These are phyloP conservation scores for Trissonchulus latispiculum DNA, from an alignment of 2,888 invertebrate genomes.

Conservation along the genomic window DNA sequence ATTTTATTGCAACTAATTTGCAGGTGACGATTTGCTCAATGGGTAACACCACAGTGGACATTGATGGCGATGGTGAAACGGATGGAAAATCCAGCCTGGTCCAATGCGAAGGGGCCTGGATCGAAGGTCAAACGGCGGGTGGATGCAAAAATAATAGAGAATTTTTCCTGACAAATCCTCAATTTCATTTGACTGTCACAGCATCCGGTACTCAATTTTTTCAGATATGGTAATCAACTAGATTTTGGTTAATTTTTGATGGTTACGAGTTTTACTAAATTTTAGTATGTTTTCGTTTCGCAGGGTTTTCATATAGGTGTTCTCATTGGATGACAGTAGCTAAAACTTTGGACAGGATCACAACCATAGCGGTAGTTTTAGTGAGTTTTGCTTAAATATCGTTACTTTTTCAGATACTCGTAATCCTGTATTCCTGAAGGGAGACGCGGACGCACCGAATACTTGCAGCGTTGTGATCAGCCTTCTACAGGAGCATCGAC, in stretches of 20 bases:
- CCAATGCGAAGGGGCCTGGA: slow-evolving; percentile 47
- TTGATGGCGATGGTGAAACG: slow-evolving; percentile 45
- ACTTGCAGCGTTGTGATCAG: slow-evolving; percentile 44
- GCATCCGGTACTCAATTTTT: too few relatives aligned
- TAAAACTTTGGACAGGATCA: too few relatives aligned
- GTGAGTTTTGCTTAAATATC: too few relatives aligned
- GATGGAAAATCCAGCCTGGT: slow-evolving; percentile 38
- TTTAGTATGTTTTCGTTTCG: too few relatives aligned
- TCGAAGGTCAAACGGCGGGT: slow-evolving; percentile 46
- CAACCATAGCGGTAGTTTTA: too few relatives aligned
- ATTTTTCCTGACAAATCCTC: slow-evolving; percentile 50
- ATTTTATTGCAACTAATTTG: too few relatives aligned
- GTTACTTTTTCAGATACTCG: neutral
- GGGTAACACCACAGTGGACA: slow-evolving; percentile 44
- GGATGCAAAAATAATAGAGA: slow-evolving; percentile 50
- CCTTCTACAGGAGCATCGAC: slow-evolving; percentile 48
- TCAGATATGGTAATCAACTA: too few relatives aligned
- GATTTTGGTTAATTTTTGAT: too few relatives aligned
- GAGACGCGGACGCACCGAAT: slow-evolving; percentile 23
- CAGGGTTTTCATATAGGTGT: too few relatives aligned
- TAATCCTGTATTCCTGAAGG: slow-evolving; percentile 37
- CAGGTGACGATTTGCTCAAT: slow-evolving; percentile 47
- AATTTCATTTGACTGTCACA: slow-evolving; percentile 46
- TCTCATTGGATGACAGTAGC: too few relatives aligned
- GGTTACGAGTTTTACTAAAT: too few relatives aligned